Conservation (phyloP, 2,797 vertebrate genomes). For the Trichosurus vulpecula region DNA sequence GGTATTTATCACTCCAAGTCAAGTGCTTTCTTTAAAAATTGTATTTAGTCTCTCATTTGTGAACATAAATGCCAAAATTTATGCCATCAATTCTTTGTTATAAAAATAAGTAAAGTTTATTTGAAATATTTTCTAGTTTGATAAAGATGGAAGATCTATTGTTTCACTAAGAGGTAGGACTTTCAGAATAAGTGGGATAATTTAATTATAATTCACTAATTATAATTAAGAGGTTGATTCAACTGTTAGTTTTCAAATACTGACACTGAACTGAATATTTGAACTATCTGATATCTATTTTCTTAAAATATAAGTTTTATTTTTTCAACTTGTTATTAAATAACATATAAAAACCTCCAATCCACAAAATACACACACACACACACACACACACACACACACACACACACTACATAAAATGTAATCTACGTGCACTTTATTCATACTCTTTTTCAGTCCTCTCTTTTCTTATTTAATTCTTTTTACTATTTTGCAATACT, state of each 20-base stretch:
- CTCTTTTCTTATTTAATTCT: background rate
- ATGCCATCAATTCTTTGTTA: background rate
- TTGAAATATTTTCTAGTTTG: slow-evolving; percentile 11
- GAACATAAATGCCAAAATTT: slow-evolving; percentile 15
- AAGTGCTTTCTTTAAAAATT: background rate
- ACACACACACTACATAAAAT: background rate
- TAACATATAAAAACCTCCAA: background rate
- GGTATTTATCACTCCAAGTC: background rate
- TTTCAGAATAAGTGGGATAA: slow-evolving; percentile 27
- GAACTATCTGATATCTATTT: background rate
- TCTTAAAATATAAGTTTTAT: slow-evolving; percentile 4
- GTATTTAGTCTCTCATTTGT: background rate
- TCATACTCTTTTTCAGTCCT: background rate
- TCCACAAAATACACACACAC: background rate
- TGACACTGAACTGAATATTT: slow-evolving; percentile 34
- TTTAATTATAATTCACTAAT: slow-evolving; percentile 1
- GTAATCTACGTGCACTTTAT: background rate
- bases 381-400: background rate
- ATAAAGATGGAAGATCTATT: background rate
- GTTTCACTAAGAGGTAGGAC: background rate
- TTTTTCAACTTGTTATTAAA: slow-evolving; percentile 4
- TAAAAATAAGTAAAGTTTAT: slow-evolving; percentile 39
- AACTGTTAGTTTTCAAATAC: slow-evolving; percentile 27
- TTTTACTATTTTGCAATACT: background rate
- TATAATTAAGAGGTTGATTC: slow-evolving; percentile 36